Conservation (phyloP, 2,888 invertebrate species). For the Oligia fasciuncula region DNA sequence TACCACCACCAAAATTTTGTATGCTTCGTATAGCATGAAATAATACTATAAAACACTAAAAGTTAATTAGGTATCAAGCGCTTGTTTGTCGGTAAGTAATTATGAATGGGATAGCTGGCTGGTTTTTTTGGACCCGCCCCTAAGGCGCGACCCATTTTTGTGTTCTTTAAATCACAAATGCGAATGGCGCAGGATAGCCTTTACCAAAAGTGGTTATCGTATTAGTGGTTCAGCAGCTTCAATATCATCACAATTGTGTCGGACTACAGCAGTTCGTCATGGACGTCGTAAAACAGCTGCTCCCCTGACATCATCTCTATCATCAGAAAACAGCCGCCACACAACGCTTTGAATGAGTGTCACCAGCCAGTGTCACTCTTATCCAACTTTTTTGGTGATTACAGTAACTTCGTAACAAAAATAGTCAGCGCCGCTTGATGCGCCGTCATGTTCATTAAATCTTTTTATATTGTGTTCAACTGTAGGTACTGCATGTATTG, state of each 20-base stretch:
- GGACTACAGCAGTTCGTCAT: neutral
- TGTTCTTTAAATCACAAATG: no score
- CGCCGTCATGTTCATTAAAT: no score
- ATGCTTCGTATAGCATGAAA: conserved; percentile 51
- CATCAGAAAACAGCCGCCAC: neutral
- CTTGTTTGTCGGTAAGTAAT: conserved; percentile 17
- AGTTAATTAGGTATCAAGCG: conserved; percentile 27
- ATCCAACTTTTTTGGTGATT: neutral
- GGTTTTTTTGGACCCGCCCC: neutral
- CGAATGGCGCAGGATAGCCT: neutral
- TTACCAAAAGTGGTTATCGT: neutral
- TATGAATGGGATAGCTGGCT: neutral
- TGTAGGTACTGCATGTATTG: neutral
- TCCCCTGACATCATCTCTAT: neutral
- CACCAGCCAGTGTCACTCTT: neutral
- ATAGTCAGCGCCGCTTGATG: neutral
- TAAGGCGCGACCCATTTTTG: neutral
- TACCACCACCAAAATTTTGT: conserved; percentile 11
- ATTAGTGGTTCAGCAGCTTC: neutral
- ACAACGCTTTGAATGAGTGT: neutral
- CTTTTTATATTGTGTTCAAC: neutral
- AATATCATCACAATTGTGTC: neutral
- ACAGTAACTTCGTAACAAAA: neutral
- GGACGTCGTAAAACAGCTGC: neutral
- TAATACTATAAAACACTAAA: conserved; percentile 32